A percentile compares a stretch with the other conserved stretches of the same genome.
Evolutionary conservation across 2,888 invertebrate genomes (phyloP).

Genomic region (Tipula lateralis): DNA sequence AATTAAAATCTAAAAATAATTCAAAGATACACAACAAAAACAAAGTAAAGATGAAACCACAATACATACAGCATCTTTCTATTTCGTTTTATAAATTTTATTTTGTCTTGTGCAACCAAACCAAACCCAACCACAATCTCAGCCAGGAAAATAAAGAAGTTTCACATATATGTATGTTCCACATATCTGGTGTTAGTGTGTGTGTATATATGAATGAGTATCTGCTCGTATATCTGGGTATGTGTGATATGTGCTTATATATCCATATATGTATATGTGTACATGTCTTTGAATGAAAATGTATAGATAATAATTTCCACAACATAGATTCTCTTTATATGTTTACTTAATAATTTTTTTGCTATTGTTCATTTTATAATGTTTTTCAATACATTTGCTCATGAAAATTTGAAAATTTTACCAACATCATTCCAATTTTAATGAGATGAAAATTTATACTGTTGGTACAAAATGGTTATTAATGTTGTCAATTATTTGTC

Average conservation of each 20-base stretch:
- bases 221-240: not conserved
- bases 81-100: not conserved
- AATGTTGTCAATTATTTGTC: no score
- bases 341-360: not conserved
- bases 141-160: not conserved
- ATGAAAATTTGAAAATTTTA: not conserved
- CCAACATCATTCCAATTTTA: no score
- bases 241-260: not conserved
- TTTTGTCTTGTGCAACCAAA: not conserved
- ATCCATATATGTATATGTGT: not conserved
- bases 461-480: no score
- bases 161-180: not conserved
- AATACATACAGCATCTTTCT: not conserved
- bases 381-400: not conserved
- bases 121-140: not conserved
- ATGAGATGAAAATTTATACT: no score
- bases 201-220: not conserved
- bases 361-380: not conserved
- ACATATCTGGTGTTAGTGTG: not conserved
- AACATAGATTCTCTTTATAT: not conserved
- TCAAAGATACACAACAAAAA: not conserved
- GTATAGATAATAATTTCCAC: conserved; percentile 1
- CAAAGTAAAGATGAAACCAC: not conserved
- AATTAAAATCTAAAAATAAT: not conserved
- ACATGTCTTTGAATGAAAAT: not conserved